These are phyloP conservation scores for Sitophilus oryzae DNA, from an alignment of 1,140 invertebrate species.

Conservation along the genomic window DNA sequence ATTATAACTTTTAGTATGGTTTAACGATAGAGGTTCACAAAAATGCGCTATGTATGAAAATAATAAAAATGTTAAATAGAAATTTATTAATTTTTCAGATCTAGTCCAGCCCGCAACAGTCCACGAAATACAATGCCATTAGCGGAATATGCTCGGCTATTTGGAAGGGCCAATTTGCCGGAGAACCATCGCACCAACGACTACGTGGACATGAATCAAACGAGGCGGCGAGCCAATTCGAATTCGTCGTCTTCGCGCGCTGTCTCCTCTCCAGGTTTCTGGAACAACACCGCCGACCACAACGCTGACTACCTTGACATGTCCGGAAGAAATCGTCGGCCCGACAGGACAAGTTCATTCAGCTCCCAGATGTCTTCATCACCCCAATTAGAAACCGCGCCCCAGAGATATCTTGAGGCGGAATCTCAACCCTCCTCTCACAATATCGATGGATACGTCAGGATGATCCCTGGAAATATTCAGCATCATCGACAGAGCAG, in stretches of 20 bases:
- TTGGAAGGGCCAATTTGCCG: not conserved
- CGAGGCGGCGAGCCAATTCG: slow-evolving; percentile 17
- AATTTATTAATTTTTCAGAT: slow-evolving; percentile 3
- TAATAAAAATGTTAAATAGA: too few relatives aligned
- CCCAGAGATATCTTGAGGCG: slow-evolving; percentile 6
- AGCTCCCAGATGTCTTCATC: slow-evolving; percentile 29
- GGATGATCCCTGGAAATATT: slow-evolving; percentile 48
- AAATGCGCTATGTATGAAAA: too few relatives aligned
- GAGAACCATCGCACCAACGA: slow-evolving; percentile 34
- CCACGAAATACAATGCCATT: not conserved
- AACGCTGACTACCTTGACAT: slow-evolving; percentile 28
- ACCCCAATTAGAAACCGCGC: slow-evolving; percentile 10
- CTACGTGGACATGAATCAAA: slow-evolving; percentile 44
- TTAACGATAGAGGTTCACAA: too few relatives aligned
- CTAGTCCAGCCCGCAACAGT: slow-evolving; percentile 8
- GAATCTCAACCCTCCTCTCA: slow-evolving; percentile 19
- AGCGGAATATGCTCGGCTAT: not conserved
- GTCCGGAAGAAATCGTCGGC: slow-evolving; percentile 38
- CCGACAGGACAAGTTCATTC: slow-evolving; percentile 43
- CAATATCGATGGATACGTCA: slow-evolving; percentile 47
- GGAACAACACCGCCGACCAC: slow-evolving; percentile 8
- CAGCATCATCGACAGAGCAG: slow-evolving; percentile 35
- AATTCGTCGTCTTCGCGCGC: slow-evolving; percentile 14
- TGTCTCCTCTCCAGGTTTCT: slow-evolving; percentile 16
- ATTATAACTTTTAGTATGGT: too few relatives aligned